Base-by-base conservation (phyloP, 2,797 vertebrate species). In the Alectoris magna region DNA sequence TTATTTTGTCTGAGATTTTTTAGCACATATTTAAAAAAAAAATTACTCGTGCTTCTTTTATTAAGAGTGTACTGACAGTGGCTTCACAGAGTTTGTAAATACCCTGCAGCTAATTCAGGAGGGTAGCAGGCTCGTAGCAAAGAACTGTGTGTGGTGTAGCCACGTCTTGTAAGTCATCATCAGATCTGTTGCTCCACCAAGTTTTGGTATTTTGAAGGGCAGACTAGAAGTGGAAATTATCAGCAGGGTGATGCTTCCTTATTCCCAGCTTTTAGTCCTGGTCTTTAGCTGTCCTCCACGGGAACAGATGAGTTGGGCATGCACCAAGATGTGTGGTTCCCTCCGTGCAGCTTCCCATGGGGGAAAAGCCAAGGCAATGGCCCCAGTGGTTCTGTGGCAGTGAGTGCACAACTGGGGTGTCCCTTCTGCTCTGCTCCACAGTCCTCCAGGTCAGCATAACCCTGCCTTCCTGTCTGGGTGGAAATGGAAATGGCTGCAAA, bases 331-430 rank as follows among this genome's bases (percentile, higher is more conserved):
- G 68, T 10, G 53, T 29, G 10, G 27, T 48, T 87, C 44, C 27
- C 24, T 76, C 9, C 4, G 14, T 2, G 8, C 38, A 34, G 39
- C n/a, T 46, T 53, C 44, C n/a, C 38, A 75, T 14, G 49, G 9
- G 2, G 26, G 27, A 55, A 34, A 27, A 26, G 62, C 11, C 0
- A 21, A 58, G 44, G 49, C 68, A 3, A 34, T 6, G 76, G 27
- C 36, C 38, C 5, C 38, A 23, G 44, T 0, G 0, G 22, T 73
- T 34, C 64, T 87, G 13, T 1, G 3, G 29, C 27, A 0, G 29
- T 63, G 2, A 0, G 7, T 22, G 8, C 31, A 0, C 5, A 3
- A 1, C 14, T 0, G 0, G 26, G 46, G 19, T 2, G 41, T 38
- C 0, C 41, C 8, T 19, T 26, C 46, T 36, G 49, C 43, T 78